Conservation (phyloP, 2,888 invertebrate genomes). For the Hyppa rectilinea region DNA sequence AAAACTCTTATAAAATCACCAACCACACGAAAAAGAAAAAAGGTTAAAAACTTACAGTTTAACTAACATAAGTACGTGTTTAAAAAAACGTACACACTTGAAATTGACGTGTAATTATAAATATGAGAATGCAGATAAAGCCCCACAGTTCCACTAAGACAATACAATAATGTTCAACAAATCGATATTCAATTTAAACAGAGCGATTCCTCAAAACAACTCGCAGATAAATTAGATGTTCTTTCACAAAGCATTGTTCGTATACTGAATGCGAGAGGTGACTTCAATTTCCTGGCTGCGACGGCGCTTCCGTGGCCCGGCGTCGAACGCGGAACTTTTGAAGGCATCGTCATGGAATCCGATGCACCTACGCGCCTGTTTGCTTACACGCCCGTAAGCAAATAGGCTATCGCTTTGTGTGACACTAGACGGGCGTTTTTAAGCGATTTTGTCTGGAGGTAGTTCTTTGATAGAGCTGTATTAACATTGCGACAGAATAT, state of each 20-base stretch:
- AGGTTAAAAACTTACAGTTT: too few relatives aligned
- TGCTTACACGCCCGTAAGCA: slow-evolving; percentile 82
- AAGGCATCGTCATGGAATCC: slow-evolving; percentile 82
- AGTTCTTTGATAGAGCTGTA: background rate
- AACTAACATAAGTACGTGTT: too few relatives aligned
- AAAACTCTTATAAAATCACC: too few relatives aligned
- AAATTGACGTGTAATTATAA: slow-evolving; percentile 39
- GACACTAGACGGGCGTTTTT: slow-evolving; percentile 52
- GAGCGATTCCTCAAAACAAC: slow-evolving; percentile 81
- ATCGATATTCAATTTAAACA: slow-evolving; percentile 89
- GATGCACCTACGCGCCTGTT: slow-evolving; percentile 84
- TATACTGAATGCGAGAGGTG: slow-evolving; percentile 82
- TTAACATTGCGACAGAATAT: background rate
- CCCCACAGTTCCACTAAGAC: slow-evolving; percentile 69
- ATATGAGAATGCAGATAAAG: slow-evolving; percentile 39
- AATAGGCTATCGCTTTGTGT: slow-evolving; percentile 82
- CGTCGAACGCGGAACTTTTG: slow-evolving; percentile 85
- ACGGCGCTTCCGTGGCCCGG: slow-evolving; percentile 79
- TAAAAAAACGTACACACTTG: background rate
- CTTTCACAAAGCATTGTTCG: slow-evolving; percentile 89
- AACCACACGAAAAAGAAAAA: too few relatives aligned
- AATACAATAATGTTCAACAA: slow-evolving; percentile 71
- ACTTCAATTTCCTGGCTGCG: slow-evolving; percentile 89
- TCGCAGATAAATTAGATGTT: slow-evolving; percentile 89
- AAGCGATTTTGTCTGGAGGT: background rate